phyloP scores from a whole-genome alignment of 2,113 vertebrate genomes.

The Opisthocomus hoazin region DNA sequence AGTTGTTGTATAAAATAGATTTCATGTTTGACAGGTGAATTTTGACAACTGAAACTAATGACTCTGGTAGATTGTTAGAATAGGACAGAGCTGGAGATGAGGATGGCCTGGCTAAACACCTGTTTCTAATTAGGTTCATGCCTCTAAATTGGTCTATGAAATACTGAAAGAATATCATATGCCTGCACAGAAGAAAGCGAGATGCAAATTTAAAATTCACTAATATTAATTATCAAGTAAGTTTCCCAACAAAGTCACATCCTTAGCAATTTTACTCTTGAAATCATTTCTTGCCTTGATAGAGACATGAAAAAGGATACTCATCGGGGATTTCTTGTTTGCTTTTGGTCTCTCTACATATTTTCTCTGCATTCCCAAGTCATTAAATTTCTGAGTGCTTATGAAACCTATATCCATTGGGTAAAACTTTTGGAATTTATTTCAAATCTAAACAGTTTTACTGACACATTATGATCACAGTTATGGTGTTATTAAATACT shows the following conservation, averaged over 20 bases:
- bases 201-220: not conserved
- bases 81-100: not conserved
- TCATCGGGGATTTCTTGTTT: not conserved
- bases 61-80: not conserved
- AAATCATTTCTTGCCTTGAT: not conserved
- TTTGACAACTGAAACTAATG: not conserved
- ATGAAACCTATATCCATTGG: not conserved
- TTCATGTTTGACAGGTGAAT: not conserved
- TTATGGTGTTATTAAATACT: not conserved
- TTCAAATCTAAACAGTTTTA: not conserved
- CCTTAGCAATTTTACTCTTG: not conserved
- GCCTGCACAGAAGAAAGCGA: not conserved
- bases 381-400: not conserved
- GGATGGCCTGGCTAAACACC: not conserved
- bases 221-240: not conserved
- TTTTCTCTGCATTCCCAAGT: not conserved
- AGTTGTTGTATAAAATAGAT: not conserved
- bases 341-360: not conserved
- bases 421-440: not conserved
- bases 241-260: not conserved
- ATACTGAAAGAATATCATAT: not conserved
- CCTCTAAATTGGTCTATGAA: not conserved
- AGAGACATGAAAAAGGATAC: not conserved
- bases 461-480: not conserved
- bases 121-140: not conserved